phyloP scores from a whole-genome alignment of 2,797 vertebrate genomes.

The Pseudomugil gertrudae region DNA sequence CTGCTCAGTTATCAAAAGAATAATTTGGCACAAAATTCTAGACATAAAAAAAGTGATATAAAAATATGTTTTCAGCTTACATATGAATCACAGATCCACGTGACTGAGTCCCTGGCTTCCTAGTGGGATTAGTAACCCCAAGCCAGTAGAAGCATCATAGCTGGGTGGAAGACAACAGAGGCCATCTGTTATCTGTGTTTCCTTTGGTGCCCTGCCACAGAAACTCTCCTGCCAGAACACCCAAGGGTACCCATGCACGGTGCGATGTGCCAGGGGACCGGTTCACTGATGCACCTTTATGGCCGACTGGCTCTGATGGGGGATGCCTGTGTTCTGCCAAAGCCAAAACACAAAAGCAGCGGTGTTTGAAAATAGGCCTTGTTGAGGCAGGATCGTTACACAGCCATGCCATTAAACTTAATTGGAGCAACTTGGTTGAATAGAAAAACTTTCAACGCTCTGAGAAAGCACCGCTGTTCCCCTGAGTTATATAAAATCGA shows the following conservation, averaged over 20 bases:
- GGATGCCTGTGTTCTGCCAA: slow-evolving; percentile 48
- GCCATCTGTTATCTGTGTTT: slow-evolving; percentile 75
- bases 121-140: slow-evolving; percentile 45
- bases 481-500: slow-evolving; percentile 63
- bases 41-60: neutral
- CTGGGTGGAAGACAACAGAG: slow-evolving; percentile 67
- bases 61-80: neutral
- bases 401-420: slow-evolving; percentile 68
- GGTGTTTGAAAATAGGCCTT: slow-evolving; percentile 45
- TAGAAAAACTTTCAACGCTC: slow-evolving; percentile 60
- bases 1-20: neutral
- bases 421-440: slow-evolving; percentile 69
- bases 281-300: slow-evolving; percentile 63
- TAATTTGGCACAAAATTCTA: neutral
- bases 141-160: slow-evolving; percentile 54
- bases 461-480: slow-evolving; percentile 55
- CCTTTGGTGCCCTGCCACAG: slow-evolving; percentile 72
- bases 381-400: slow-evolving; percentile 53
- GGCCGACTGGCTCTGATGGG: slow-evolving; percentile 42
- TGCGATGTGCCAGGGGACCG: slow-evolving; percentile 43
- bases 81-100: slow-evolving; percentile 29
- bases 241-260: slow-evolving; percentile 59
- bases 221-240: slow-evolving; percentile 62
- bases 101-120: slow-evolving; percentile 33
- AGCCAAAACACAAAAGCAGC: slow-evolving; percentile 43